Base-by-base conservation (phyloP, 2,797 vertebrate species). In the Momotus momota region DNA sequence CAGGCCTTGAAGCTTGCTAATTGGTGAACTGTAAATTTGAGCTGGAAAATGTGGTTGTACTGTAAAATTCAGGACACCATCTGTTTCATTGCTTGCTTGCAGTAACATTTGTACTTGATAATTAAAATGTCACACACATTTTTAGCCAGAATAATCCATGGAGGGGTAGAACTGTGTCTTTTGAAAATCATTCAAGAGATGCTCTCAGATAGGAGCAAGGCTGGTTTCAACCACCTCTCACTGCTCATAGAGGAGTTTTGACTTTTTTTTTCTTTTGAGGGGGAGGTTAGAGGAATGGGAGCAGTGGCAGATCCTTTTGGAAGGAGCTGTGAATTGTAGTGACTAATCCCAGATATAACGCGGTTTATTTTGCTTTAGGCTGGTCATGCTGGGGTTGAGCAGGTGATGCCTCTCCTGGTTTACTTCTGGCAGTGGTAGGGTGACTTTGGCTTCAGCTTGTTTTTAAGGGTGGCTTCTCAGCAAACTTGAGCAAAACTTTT, bases 61-160 rank as follows among this genome's bases (percentile, higher is more conserved):
- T 97, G 87, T 97, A 96, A 97, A 98, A 98, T 97, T 96, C 95
- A 97, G 97, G 96, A 97, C 97, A 97, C 97, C 97, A 97, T 98
- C 97, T 98, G 97, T 98, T 97, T 92, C 95, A 41, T 81, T 91
- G 82, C 93, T 97, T 95, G 94, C 97, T 98, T 96, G 90, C 97
- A 96, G 97, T 96, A 98, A 96, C 96, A 86, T 98, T 98, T 98
- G 94, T 96, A 97, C 93, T 97, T 82, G 95, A 95, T 97, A 97
- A 98, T 98, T 97, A 97, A 97, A 97, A 98, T 97, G 96, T 98
- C 97, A 97, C 90, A 88, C 95, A 69, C 87, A 89, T 97, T 96
- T 96, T 96, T 95, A 97, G 95, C 93, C 96, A 93, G 95, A 94
- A 96, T 97, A 95, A 97, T 97, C 94, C 96, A 64, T 81, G 46